Conservation (phyloP, 2,888 invertebrate genomes). For the Leistus spinibarbis region DNA sequence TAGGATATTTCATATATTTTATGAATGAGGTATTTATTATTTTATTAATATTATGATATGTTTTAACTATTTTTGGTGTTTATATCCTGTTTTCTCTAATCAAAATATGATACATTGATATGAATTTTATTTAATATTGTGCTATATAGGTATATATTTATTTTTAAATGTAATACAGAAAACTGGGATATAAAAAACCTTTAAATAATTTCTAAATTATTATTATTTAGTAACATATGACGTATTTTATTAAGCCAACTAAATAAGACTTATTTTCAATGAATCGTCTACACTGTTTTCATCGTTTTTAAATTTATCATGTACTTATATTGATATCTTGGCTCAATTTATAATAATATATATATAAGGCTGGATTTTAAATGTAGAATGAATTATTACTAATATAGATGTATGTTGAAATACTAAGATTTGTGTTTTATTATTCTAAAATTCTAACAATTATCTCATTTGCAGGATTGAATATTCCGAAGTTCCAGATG, state of each 20-base stretch:
- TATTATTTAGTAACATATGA: background rate
- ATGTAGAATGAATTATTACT: slow-evolving; percentile 13
- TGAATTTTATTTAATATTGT: too few species aligned
- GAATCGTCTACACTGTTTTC: background rate
- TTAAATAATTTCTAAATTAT: too few species aligned
- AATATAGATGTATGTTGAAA: slow-evolving; percentile 23
- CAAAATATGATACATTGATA: background rate
- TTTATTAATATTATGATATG: slow-evolving; percentile 13
- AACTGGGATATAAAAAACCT: background rate
- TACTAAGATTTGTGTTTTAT: slow-evolving; percentile 19
- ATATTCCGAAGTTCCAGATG: slow-evolving; percentile 2
- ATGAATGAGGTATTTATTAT: slow-evolving; percentile 20
- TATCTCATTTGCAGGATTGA: slow-evolving; percentile 25
- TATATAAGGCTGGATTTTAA: background rate
- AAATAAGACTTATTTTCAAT: background rate
- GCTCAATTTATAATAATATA: background rate
- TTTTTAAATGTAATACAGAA: background rate
- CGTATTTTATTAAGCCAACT: background rate
- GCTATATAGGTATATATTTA: too few species aligned
- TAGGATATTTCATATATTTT: slow-evolving; percentile 6
- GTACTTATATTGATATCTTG: background rate
- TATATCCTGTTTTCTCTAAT: background rate
- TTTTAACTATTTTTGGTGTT: slow-evolving; percentile 8
- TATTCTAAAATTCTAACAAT: slow-evolving; percentile 10
- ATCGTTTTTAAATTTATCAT: background rate